Evolutionary conservation across 2,797 vertebrate species (phyloP), one percentile per base, ranked within the genome.

Genomic region (Thaleichthys pacificus): DNA sequence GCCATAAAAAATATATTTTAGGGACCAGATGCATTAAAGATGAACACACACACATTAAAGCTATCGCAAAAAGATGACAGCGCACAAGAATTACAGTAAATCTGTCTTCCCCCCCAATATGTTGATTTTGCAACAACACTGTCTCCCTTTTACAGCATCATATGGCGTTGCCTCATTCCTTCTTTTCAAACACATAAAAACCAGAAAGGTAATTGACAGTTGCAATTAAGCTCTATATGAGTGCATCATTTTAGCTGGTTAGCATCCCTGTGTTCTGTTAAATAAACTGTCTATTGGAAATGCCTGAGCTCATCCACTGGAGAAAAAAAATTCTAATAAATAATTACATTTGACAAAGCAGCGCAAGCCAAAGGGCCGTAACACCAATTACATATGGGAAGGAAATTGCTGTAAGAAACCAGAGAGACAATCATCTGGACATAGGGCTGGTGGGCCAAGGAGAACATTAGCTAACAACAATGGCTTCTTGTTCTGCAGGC

Each of bases 1-100:
- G 82, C 85, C 85, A 88, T 91, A 91, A 90, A 19, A 15, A 91
- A 84, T 89, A 91, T 90, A 91, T 90, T 87, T 73, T 87, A 86
- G 76, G 82, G 80, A 71, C 84, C 82, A 80, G 78, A 86, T 90
- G 86, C 86, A 82, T 77, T 75, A 57, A 51, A 78, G 72, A 80
- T 74, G 75, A 73, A 83, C 47, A 51, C 62, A 73, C 62, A 73
- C 38, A 64, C 35, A 72, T 72, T 73, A 81, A 75, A 47, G 67
- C 61, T 28, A 11, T 60, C 57, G 28, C 76, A 70, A 54, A 47
- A 61, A 56, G 63, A 77, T 74, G 70, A 75, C 72, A 24, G 56
- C 2, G 21, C 28, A 67, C 61, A 74, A 56, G 35, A 75, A 66
- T 60, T 17, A 6, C 74, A 61, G 26, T 76, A 6, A 58, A 68